Evolutionary conservation across 2,888 invertebrate genomes (phyloP), one percentile per base, ranked within the genome.

Genomic region (Andrena praecox): DNA sequence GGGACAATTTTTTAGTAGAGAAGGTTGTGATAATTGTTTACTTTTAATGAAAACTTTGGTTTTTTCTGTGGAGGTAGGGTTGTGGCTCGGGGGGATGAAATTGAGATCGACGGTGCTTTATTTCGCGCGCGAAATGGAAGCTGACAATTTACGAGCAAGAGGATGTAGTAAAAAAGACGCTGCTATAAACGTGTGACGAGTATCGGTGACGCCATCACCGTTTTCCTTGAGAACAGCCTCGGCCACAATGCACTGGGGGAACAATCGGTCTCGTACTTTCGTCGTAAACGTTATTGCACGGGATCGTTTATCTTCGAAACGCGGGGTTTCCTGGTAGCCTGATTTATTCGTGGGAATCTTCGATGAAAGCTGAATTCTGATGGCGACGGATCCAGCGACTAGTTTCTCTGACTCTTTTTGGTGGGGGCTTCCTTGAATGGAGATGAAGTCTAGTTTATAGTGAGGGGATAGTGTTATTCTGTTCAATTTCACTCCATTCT

Each of bases 201-300:
- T 50, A 71, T 50, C 68, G 80, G 54, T 85, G 85, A 83, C 86
- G 83, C 75, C 80, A 70, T 72, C 74, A 20, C 27, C 69, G 24
- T 86, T 82, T 86, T 85, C 77, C 86, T 77, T 82, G 87, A 70
- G 87, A 87, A 78, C 78, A 70, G 52, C 60, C 82, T 82, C 80
- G 70, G 67, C 8, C 72, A 84, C 81, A 80, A 84, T 82, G 75
- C 60, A 60, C 56, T 16, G 48, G 60, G 70, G 75, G 71, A 72
- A 86, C 76, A 82, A 82, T 86, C 79, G 71, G 31, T 29, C 20
- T 29, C 79, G 69, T 77, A 74, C 85, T 82, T 84, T 86, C 84
- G 74, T 64, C 78, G 54, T 71, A 69, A 83, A 71, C 75, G 69
- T 56, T 74, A 35, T 76, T 80, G 75, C 83, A 64, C 64, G 48